phyloP scores from a whole-genome alignment of 2,113 vertebrate genomes.

The Eulacestoma nigropectus region DNA sequence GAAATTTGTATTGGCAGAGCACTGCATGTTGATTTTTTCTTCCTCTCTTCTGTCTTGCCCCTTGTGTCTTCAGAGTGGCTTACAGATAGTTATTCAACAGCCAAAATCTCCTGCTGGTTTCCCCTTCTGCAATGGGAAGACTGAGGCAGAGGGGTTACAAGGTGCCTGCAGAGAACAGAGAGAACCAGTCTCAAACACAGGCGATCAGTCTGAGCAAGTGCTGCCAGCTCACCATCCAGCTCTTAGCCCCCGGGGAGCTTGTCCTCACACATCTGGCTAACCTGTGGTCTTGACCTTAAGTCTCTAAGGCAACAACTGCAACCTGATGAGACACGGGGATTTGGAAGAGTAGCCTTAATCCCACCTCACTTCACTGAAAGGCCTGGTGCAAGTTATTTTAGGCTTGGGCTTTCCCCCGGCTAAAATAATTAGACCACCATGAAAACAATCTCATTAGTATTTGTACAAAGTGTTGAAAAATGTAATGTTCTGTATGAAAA shows the following conservation, averaged over 20 bases:
- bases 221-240: neutral
- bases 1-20: fast-evolving
- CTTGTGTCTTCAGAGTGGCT: neutral
- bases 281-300: neutral
- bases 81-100: neutral
- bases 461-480: slow-evolving; percentile 26
- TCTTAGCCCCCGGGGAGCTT: neutral
- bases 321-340: neutral
- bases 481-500: neutral
- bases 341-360: neutral
- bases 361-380: neutral
- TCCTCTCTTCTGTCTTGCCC: neutral
- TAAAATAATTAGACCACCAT: neutral
- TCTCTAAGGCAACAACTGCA: neutral
- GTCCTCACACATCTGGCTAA: neutral
- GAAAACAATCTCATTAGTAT: neutral
- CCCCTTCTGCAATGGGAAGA: neutral
- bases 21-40: neutral
- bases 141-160: neutral
- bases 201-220: neutral
- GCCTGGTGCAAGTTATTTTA: neutral
- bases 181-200: neutral
- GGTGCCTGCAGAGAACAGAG: neutral
- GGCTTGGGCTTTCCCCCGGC: neutral
- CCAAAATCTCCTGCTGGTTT: neutral